A percentile compares a stretch with the other conserved stretches of the same genome.
phyloP scores from a whole-genome alignment of 2,113 vertebrate genomes.

The Cardinalis cardinalis region DNA sequence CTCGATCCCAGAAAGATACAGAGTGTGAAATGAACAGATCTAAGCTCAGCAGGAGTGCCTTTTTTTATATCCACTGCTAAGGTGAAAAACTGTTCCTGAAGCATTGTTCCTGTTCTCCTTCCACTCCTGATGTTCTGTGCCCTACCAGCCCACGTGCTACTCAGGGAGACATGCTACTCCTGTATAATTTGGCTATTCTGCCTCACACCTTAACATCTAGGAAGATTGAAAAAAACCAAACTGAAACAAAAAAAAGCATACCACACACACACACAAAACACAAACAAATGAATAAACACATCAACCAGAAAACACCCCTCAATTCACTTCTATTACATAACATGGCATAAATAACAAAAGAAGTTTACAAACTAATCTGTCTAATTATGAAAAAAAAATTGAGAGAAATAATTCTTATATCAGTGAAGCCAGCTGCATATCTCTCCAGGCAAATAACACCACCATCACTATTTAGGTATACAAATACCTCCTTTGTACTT shows the following conservation, averaged over 20 bases:
- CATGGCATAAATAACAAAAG: background rate
- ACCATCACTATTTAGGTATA: background rate
- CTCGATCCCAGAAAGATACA: background rate
- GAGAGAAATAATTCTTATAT: background rate
- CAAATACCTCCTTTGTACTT: background rate
- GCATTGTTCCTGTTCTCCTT: background rate
- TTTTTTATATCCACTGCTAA: background rate
- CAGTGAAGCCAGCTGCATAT: background rate
- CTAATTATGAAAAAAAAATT: background rate
- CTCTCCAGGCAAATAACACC: background rate
- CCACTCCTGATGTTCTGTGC: background rate
- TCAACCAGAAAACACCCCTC: accelerated
- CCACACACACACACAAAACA: background rate
- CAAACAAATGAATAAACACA: background rate
- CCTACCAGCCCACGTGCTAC: background rate
- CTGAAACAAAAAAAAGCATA: background rate
- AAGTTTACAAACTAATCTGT: background rate
- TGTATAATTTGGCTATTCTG: background rate
- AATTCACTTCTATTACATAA: background rate
- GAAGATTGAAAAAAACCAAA: background rate
- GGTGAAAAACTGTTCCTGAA: background rate
- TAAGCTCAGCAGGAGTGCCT: background rate
- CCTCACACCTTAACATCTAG: background rate
- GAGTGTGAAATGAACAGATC: background rate
- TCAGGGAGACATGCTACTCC: background rate